Evolutionary conservation across 2,888 invertebrate species (phyloP).

Genomic region (Agonopterix arenella): DNA sequence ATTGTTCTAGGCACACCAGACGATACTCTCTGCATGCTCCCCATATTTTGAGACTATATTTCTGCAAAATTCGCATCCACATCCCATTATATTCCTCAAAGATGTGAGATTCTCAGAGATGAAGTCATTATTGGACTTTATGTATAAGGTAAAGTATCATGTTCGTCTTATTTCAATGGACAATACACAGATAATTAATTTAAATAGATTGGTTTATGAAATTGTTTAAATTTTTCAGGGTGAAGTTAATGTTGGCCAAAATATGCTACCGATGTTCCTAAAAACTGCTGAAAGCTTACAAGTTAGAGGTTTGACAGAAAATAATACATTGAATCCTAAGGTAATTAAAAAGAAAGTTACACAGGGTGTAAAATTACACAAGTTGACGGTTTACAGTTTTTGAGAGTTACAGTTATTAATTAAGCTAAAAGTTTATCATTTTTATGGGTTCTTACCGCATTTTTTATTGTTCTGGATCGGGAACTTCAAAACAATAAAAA

Average conservation of each 20-base stretch:
- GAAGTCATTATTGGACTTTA: slow-evolving; percentile 92
- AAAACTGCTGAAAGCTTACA: slow-evolving; percentile 95
- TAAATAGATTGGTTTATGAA: background rate
- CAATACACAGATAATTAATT: background rate
- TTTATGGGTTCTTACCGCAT: no score
- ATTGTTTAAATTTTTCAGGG: slow-evolving; percentile 58
- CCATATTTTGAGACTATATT: slow-evolving; percentile 96
- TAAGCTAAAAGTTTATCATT: no score
- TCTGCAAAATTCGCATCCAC: slow-evolving; percentile 91
- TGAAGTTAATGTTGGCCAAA: slow-evolving; percentile 94
- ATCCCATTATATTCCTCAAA: slow-evolving; percentile 94
- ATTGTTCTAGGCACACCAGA: slow-evolving; percentile 89
- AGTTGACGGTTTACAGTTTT: no score
- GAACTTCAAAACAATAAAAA: no score
- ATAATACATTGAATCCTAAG: slow-evolving; percentile 81
- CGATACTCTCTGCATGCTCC: slow-evolving; percentile 94
- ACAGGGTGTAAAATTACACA: no score
- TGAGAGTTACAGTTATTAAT: no score
- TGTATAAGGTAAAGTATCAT: slow-evolving; percentile 85
- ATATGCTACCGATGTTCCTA: slow-evolving; percentile 92
- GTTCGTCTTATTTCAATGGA: background rate
- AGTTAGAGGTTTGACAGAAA: slow-evolving; percentile 92
- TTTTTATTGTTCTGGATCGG: no score
- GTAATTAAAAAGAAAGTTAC: slow-evolving; percentile 23
- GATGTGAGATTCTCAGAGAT: slow-evolving; percentile 94